Conservation (phyloP, 23 tunicate species). For the Oikopleura albicans region DNA sequence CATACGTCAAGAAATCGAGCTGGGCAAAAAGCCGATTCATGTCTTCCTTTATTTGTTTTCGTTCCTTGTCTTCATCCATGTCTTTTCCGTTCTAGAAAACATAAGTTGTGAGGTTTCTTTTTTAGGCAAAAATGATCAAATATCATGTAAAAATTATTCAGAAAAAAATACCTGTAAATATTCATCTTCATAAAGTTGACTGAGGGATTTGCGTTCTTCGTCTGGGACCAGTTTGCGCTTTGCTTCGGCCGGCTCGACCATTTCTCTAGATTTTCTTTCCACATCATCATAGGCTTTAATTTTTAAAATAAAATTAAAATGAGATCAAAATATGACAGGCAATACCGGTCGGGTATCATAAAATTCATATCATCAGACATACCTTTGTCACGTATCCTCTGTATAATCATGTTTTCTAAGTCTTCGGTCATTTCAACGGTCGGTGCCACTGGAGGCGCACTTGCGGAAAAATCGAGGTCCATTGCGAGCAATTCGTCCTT, state of each 20-base stretch:
- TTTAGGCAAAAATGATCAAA: neutral
- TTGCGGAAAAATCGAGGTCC: slow-evolving; percentile 35
- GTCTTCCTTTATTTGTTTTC: neutral
- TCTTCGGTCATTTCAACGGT: slow-evolving; percentile 57
- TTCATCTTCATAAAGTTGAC: slow-evolving; percentile 15
- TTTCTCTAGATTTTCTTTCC: slow-evolving; percentile 25
- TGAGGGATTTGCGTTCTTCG: slow-evolving; percentile 8
- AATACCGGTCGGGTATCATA: neutral
- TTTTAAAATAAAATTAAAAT: no score
- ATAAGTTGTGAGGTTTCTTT: no score
- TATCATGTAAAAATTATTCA: no score
- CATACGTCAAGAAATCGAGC: neutral
- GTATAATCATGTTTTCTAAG: slow-evolving; percentile 39
- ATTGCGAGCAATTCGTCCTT: slow-evolving; percentile 65
- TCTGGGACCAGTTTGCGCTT: neutral
- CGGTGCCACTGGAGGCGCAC: slow-evolving; percentile 41
- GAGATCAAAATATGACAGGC: no score
- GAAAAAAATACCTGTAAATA: neutral
- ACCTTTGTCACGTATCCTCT: slow-evolving; percentile 33
- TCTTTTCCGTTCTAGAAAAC: neutral
- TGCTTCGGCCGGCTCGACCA: slow-evolving; percentile 10
- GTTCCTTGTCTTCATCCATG: neutral
- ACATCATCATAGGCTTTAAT: slow-evolving; percentile 46
- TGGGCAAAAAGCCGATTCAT: neutral
- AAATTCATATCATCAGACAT: neutral